Conservation (phyloP, 1,140 invertebrate species). For the Zaprionus taronus region DNA sequence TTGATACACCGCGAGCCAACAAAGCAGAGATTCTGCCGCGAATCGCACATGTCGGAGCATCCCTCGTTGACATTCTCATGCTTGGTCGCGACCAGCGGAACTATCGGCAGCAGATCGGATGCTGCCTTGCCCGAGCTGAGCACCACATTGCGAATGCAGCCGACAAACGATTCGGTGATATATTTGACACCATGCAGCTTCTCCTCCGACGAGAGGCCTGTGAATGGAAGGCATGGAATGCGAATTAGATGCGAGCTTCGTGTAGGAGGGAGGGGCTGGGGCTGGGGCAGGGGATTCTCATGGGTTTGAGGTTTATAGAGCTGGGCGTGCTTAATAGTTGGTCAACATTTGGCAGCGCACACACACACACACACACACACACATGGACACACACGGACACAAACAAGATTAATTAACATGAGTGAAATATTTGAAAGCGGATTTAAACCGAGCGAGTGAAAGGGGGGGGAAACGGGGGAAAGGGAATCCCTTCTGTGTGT, state of each 20-base stretch:
- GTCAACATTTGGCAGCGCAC: constrained; percentile 24
- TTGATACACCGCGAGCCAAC: constrained; percentile 93
- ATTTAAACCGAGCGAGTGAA: constrained; percentile 41
- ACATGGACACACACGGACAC: constrained; percentile 4
- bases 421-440: constrained; percentile 69
- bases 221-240: constrained; percentile 24
- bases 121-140: constrained; percentile 93
- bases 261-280: no score
- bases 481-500: constrained; percentile 20
- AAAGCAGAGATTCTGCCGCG: constrained; percentile 92
- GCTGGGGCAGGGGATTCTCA: no score
- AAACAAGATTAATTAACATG: constrained; percentile 78
- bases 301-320: constrained; percentile 3
- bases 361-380: constrained; percentile 30
- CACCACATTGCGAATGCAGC: constrained; percentile 94
- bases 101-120: constrained; percentile 91
- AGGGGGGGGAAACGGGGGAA: not conserved
- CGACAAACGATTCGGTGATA: constrained; percentile 95
- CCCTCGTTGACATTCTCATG: constrained; percentile 94
- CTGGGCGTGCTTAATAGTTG: constrained; percentile 29
- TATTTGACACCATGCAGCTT: constrained; percentile 94
- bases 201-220: constrained; percentile 93
- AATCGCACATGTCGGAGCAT: constrained; percentile 92
- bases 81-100: constrained; percentile 92
- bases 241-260: constrained; percentile 8